Evolutionary conservation across 2,113 vertebrate species (phyloP).

Genomic region (Capreolus pygargus): DNA sequence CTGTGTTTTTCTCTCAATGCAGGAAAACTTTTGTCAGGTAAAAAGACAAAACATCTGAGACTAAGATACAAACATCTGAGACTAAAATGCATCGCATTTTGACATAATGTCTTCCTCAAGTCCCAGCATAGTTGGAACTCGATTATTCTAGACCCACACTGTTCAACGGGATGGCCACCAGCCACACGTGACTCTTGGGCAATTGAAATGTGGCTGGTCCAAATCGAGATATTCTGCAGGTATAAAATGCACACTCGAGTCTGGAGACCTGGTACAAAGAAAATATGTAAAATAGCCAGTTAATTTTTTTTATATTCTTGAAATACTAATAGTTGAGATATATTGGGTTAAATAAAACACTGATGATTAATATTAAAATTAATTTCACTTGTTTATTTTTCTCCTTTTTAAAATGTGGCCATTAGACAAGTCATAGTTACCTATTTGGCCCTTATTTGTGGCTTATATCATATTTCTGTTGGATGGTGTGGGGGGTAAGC

Average conservation of each 20-base stretch:
- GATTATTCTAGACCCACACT: not conserved
- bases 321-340: not conserved
- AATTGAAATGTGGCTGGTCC: not conserved
- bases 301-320: not conserved
- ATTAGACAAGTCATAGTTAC: not conserved
- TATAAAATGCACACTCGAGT: not conserved
- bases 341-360: not conserved
- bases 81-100: not conserved
- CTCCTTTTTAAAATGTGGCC: not conserved
- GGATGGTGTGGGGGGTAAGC: not conserved
- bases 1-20: not conserved
- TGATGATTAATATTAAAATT: not conserved
- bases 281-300: not conserved
- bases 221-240: not conserved
- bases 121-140: not conserved
- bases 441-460: not conserved
- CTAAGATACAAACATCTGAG: not conserved
- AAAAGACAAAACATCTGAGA: not conserved
- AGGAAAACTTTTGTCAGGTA: not conserved
- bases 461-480: not conserved
- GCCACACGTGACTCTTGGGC: rapidly evolving
- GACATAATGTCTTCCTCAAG: not conserved
- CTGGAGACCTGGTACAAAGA: not conserved
- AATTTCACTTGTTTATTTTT: not conserved
- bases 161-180: not conserved